Conservation (phyloP, 2,888 invertebrate genomes). For the Dicycla oo region DNA sequence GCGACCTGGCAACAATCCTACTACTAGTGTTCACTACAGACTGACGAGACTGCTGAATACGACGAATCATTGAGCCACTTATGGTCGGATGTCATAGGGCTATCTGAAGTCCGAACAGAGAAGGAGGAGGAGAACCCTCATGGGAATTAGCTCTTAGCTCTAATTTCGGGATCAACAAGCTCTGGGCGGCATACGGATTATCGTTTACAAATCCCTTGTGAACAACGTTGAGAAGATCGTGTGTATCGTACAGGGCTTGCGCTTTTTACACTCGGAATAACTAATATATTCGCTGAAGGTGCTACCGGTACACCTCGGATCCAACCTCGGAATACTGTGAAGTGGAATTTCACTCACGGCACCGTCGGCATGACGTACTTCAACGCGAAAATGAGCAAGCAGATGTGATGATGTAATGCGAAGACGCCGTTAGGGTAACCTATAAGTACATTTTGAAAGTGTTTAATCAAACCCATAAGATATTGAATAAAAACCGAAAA, state of each 20-base stretch:
- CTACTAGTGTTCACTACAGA: not conserved
- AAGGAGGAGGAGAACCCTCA: not conserved
- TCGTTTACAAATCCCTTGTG: conserved; percentile 21
- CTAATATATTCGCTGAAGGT: not conserved
- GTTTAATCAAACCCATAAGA: not conserved
- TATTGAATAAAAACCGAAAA: not conserved
- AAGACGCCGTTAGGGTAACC: not conserved
- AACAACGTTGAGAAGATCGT: conserved; percentile 16
- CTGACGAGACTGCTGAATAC: not conserved
- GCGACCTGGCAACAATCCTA: not conserved
- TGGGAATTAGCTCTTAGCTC: conserved; percentile 12
- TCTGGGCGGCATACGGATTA: conserved; percentile 17
- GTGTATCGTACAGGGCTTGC: conserved; percentile 1
- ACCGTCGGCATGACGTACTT: not conserved
- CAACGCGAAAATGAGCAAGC: not conserved
- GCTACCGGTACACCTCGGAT: not conserved
- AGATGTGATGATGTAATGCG: not conserved
- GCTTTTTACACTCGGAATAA: conserved; percentile 2
- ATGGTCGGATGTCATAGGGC: conserved; percentile 1
- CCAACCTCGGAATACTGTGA: not conserved
- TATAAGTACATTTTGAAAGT: not conserved
- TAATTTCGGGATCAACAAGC: conserved; percentile 23
- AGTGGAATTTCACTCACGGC: not conserved
- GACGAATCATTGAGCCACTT: conserved; percentile 12
- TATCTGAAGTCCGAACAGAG: not conserved